Conservation (phyloP, 2,113 vertebrate species). For the Protobothrops mucrosquamatus region DNA sequence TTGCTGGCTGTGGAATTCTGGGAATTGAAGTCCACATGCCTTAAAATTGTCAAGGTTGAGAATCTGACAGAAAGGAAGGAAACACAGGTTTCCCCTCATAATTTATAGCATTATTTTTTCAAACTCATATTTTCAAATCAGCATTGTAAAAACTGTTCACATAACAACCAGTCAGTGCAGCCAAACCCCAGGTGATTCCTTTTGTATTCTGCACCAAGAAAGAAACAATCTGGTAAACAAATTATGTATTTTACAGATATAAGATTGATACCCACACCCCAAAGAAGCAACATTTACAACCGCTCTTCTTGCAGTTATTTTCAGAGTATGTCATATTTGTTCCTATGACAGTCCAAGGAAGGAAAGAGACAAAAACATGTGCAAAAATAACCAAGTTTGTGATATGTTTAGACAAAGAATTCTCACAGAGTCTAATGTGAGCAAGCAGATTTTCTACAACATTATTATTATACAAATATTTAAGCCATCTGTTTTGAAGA, state of each 20-base stretch:
- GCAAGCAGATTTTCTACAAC: neutral
- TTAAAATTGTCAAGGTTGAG: no score
- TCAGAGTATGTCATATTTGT: neutral
- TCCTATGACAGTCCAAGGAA: neutral
- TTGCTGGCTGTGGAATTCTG: no score
- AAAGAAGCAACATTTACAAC: neutral
- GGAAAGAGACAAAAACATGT: neutral
- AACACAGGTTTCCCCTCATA: neutral
- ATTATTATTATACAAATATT: neutral
- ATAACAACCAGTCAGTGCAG: neutral
- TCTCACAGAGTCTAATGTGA: neutral
- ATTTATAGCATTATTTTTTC: neutral
- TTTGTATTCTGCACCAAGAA: neutral
- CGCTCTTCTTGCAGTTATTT: neutral
- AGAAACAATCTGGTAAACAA: neutral
- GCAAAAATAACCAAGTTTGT: neutral
- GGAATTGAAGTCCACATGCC: no score
- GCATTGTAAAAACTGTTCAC: neutral
- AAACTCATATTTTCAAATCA: neutral
- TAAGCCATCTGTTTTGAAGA: neutral
- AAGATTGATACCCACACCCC: neutral
- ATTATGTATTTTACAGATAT: neutral
- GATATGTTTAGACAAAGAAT: neutral
- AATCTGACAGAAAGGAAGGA: neutral
- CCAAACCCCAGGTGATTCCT: neutral